Conservation (phyloP, 2,797 vertebrate species). For the Moxostoma hubbsi region DNA sequence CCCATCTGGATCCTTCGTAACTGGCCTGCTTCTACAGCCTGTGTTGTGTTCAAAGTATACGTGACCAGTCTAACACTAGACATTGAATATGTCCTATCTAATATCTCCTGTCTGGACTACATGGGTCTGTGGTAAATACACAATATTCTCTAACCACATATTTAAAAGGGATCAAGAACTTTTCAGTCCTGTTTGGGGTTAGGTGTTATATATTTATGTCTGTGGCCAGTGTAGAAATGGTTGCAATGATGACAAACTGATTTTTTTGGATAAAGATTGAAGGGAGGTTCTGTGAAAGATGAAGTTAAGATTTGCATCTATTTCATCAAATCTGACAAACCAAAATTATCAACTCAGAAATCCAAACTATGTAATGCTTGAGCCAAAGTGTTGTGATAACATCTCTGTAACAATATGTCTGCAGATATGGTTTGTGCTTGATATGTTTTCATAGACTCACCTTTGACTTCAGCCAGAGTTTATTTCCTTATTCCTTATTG, state of each 20-base stretch:
- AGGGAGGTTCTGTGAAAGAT: conserved; percentile 24
- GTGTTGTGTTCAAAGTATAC: conserved; percentile 29
- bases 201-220: conserved; percentile 24
- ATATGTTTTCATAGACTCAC: conserved; percentile 40
- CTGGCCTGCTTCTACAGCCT: conserved; percentile 59
- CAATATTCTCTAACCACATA: conserved; percentile 44
- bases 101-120: conserved; percentile 55
- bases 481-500: conserved; percentile 13
- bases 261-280: conserved; percentile 22
- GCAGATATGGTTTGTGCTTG: conserved; percentile 10
- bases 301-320: background rate
- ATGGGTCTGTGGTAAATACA: conserved; percentile 42
- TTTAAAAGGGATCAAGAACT: conserved; percentile 50
- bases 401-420: conserved; percentile 6
- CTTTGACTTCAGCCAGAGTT: conserved; percentile 5
- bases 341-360: background rate
- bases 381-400: conserved; percentile 13
- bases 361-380: background rate
- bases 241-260: background rate
- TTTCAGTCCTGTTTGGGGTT: conserved; percentile 40
- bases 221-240: conserved; percentile 4
- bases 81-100: conserved; percentile 59
- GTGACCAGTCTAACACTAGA: conserved; percentile 47
- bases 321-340: background rate
- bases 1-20: conserved; percentile 77